These are phyloP conservation scores for Cheilosia vulpina DNA, from an alignment of 2,888 invertebrate genomes.

Conservation along the genomic window DNA sequence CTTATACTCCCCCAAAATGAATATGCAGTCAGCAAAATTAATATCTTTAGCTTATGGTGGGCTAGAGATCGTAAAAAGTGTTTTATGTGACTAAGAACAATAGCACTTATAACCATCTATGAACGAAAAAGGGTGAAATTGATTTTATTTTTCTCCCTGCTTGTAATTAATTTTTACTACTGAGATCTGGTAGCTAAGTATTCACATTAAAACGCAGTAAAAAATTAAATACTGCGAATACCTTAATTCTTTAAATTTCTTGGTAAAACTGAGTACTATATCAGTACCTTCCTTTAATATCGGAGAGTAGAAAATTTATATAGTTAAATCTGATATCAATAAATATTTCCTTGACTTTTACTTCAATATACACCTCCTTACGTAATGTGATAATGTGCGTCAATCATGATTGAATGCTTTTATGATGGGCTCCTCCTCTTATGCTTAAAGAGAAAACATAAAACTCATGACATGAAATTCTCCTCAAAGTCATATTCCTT, in stretches of 20 bases:
- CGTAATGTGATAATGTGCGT: conserved; percentile 6
- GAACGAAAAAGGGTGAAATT: conserved; percentile 7
- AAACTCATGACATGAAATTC: too few species aligned
- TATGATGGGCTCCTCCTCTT: conserved; percentile 24
- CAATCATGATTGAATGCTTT: conserved; percentile 26
- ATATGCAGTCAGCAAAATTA: background rate
- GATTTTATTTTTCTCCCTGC: conserved; percentile 7
- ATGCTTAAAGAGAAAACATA: background rate
- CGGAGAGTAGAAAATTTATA: too few species aligned
- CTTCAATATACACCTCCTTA: background rate
- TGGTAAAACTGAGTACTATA: too few species aligned
- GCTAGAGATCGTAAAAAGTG: conserved; percentile 26
- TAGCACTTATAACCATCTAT: conserved; percentile 4
- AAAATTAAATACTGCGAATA: background rate
- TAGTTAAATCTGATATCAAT: too few species aligned
- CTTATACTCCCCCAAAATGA: background rate
- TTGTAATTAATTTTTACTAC: conserved; percentile 11
- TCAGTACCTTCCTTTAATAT: too few species aligned
- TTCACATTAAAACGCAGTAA: conserved; percentile 17
- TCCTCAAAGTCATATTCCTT: background rate
- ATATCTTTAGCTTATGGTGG: conserved; percentile 19
- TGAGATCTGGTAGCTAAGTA: conserved; percentile 8
- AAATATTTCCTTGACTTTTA: too few species aligned
- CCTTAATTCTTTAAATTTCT: background rate
- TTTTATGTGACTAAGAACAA: conserved; percentile 22